Conservation (phyloP, 2,888 invertebrate species). For the Isotomurus palustris region DNA sequence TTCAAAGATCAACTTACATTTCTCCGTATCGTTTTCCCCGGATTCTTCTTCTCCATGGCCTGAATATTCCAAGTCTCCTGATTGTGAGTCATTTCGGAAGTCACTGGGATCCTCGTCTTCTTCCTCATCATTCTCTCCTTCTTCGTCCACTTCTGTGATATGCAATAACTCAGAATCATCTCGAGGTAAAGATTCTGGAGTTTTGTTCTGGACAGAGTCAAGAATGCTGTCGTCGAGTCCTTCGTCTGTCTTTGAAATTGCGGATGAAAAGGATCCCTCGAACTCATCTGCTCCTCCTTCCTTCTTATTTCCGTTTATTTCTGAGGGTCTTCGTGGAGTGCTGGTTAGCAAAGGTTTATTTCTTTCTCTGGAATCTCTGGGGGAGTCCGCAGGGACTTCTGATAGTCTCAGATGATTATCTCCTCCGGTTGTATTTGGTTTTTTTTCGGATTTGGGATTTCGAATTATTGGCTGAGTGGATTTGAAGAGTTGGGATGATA, state of each 20-base stretch:
- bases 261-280: constrained; percentile 4
- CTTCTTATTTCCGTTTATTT: background rate
- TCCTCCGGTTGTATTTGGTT: too few species aligned
- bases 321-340: too few species aligned
- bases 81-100: background rate
- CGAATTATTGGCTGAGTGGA: too few species aligned
- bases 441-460: too few species aligned
- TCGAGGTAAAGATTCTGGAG: constrained; percentile 12
- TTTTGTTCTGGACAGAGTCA: constrained; percentile 38
- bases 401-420: too few species aligned
- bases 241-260: constrained; percentile 3
- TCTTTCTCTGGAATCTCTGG: too few species aligned
- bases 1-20: too few species aligned
- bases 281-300: constrained; percentile 13
- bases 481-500: constrained; percentile 3
- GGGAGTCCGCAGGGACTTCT: too few species aligned
- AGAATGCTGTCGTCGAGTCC: constrained; percentile 38
- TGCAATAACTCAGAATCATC: constrained; percentile 4
- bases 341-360: too few species aligned
- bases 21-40: too few species aligned
- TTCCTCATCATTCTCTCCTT: background rate
- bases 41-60: too few species aligned
- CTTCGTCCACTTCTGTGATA: background rate
- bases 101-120: background rate
- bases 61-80: constrained; percentile 7